Evolutionary conservation across 2,113 vertebrate genomes (phyloP).

Genomic region (Pycnonotus jocosus): DNA sequence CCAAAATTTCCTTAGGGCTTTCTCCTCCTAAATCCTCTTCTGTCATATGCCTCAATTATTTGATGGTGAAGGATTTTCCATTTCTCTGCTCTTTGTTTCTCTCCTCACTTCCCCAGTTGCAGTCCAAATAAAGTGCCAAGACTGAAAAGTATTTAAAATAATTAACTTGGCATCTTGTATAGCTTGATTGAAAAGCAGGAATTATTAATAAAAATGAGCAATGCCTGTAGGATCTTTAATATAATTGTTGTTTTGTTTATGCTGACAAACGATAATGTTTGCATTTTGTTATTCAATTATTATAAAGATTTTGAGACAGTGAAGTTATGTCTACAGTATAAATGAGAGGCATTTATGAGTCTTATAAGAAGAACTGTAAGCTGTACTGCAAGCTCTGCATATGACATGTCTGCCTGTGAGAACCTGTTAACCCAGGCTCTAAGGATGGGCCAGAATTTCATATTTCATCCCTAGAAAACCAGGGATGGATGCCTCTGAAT

Average conservation of each 20-base stretch:
- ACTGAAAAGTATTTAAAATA: constrained; percentile 17
- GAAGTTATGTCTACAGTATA: not conserved
- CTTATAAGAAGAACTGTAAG: not conserved
- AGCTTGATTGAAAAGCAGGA: constrained; percentile 7
- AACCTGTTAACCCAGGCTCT: not conserved
- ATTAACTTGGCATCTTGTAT: not conserved
- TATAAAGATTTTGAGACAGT: not conserved
- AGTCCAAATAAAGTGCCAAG: not conserved
- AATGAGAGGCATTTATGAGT: not conserved
- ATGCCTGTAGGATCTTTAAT: not conserved
- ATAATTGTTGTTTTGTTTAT: constrained; percentile 4
- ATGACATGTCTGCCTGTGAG: not conserved
- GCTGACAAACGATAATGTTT: not conserved
- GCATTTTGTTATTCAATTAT: not conserved
- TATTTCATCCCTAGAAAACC: not conserved
- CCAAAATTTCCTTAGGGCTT: not conserved
- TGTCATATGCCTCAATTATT: not conserved
- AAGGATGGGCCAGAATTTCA: not conserved
- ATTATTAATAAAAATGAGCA: not conserved
- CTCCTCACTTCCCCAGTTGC: not conserved
- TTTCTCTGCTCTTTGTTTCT: not conserved
- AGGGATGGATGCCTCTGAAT: not conserved
- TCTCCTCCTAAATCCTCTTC: not conserved
- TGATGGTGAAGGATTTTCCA: not conserved
- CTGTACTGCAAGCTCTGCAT: not conserved